Percentiles rank a stretch among this genome's conserved stretches.
These are phyloP conservation scores for Neocrepidodera transversa DNA, from an alignment of 2,888 invertebrate species.

Conservation along the genomic window DNA sequence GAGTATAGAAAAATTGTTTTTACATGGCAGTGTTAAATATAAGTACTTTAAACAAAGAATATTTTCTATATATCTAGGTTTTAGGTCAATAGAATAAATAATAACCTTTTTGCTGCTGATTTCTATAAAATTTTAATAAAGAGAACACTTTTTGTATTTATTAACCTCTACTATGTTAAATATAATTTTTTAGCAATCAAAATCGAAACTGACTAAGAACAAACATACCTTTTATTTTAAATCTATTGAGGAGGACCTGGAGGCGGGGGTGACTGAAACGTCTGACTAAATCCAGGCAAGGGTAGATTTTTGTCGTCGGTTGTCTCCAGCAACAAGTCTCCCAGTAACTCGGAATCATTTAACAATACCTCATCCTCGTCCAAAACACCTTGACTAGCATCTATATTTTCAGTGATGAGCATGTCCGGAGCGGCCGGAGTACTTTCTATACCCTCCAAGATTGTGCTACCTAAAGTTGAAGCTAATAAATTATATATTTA, in stretches of 20 bases:
- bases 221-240: not conserved
- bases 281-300: slow-evolving; percentile 62
- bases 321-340: slow-evolving; percentile 50
- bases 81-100: too few relatives aligned
- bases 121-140: too few relatives aligned
- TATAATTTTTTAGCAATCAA: too few relatives aligned
- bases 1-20: not conserved
- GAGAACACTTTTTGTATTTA: too few relatives aligned
- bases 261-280: slow-evolving; percentile 59
- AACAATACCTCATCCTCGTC: slow-evolving; percentile 41
- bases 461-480: slow-evolving; percentile 41
- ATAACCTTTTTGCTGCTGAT: too few relatives aligned
- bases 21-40: slow-evolving; percentile 4
- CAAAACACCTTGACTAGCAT: slow-evolving; percentile 35
- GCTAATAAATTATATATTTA: not conserved
- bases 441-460: slow-evolving; percentile 48
- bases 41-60: too few relatives aligned
- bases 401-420: slow-evolving; percentile 34
- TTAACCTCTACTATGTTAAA: too few relatives aligned
- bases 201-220: slow-evolving; percentile 10
- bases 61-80: too few relatives aligned
- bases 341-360: slow-evolving; percentile 49
- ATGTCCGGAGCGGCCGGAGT: slow-evolving; percentile 27
- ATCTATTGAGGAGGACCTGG: slow-evolving; percentile 23
- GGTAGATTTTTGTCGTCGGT: slow-evolving; percentile 57